Evolutionary conservation across 2,888 invertebrate species (phyloP).

Genomic region (Cerastis leucographa): DNA sequence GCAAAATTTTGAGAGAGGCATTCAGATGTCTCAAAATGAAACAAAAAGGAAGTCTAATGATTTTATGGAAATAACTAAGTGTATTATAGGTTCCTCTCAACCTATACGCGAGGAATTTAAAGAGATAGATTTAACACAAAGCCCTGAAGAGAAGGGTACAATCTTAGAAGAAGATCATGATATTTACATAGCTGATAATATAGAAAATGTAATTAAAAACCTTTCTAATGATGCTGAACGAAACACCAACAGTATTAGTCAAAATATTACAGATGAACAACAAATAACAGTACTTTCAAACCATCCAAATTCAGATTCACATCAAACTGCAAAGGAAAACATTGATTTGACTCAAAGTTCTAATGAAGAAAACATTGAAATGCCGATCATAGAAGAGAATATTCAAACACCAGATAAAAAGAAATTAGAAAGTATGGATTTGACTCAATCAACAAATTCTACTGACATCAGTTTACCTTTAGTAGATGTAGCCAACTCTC

Average conservation of each 20-base stretch:
- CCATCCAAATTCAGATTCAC: conserved; percentile 2
- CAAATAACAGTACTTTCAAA: conserved; percentile 29
- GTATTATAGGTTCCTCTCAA: conserved; percentile 72
- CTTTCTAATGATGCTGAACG: conserved; percentile 1
- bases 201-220: conserved; percentile 6
- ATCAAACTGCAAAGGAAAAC: conserved; percentile 31
- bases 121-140: conserved; percentile 75
- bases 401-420: conserved; percentile 31
- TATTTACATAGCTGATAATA: not conserved
- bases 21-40: conserved; percentile 68
- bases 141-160: conserved; percentile 47
- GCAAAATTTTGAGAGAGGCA: conserved; percentile 53
- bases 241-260: conserved; percentile 19
- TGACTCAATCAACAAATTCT: conserved; percentile 80
- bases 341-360: conserved; percentile 76
- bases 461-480: conserved; percentile 74
- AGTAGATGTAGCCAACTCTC: conserved; percentile 70
- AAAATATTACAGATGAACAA: conserved; percentile 36
- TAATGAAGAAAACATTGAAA: conserved; percentile 52
- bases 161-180: conserved; percentile 13
- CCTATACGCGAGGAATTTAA: conserved; percentile 61
- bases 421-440: conserved; percentile 70
- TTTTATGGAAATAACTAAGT: conserved; percentile 84
- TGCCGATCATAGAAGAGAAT: conserved; percentile 23
- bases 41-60: conserved; percentile 79